Conservation (phyloP, 2,113 vertebrate genomes). For the Craseonycteris thonglongyai region DNA sequence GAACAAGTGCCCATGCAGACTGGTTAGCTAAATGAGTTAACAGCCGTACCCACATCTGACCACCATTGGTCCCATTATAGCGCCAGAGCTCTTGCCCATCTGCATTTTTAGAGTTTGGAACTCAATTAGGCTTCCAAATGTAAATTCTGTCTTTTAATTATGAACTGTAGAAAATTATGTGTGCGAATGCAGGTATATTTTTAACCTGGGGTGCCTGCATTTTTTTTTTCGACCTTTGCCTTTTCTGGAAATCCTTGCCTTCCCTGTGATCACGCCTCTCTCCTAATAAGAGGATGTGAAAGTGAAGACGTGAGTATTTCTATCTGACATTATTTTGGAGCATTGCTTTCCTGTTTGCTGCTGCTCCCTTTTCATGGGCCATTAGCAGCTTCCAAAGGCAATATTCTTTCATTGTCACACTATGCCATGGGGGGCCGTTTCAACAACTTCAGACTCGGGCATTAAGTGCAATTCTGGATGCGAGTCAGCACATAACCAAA, state of each 20-base stretch:
- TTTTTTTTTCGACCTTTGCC: slow-evolving; percentile 18
- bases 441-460: slow-evolving; percentile 82
- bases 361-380: slow-evolving; percentile 82
- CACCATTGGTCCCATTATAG: background rate
- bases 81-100: background rate
- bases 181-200: background rate
- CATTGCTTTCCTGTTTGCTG: slow-evolving; percentile 75
- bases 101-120: background rate
- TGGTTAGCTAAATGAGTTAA: background rate
- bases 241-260: slow-evolving; percentile 31
- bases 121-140: background rate
- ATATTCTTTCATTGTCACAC: slow-evolving; percentile 84
- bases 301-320: slow-evolving; percentile 72
- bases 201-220: background rate
- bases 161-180: slow-evolving; percentile 28
- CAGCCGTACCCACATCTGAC: background rate
- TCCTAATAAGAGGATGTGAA: slow-evolving; percentile 37
- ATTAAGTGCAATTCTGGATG: slow-evolving; percentile 85
- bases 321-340: slow-evolving; percentile 79
- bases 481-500: slow-evolving; percentile 85
- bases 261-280: slow-evolving; percentile 32
- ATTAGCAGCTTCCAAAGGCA: slow-evolving; percentile 86
- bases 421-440: slow-evolving; percentile 82
- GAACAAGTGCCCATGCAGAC: background rate
- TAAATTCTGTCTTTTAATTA: slow-evolving; percentile 57